Evolutionary conservation across 2,888 invertebrate genomes (phyloP).

Genomic region (Euzophera pinguis): DNA sequence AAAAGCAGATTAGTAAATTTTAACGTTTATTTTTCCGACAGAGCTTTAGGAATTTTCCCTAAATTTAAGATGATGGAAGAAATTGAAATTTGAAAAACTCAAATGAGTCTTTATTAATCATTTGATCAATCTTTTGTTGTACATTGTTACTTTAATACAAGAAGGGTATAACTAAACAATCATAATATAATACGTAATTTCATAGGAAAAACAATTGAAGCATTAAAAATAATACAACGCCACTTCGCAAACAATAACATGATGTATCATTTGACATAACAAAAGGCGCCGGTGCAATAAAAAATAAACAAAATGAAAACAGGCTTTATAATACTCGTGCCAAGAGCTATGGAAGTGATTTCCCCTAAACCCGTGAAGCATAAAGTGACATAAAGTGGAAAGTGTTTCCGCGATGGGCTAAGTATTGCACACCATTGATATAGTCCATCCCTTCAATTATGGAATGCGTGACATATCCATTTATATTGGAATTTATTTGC

Average conservation of each 20-base stretch:
- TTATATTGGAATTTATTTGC: slow-evolving; percentile 15
- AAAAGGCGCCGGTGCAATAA: not conserved
- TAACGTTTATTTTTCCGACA: no score
- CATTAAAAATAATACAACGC: not conserved
- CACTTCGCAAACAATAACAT: not conserved
- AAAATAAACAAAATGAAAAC: not conserved
- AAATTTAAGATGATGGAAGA: no score
- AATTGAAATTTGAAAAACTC: no score
- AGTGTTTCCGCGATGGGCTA: slow-evolving; percentile 59
- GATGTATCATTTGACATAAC: slow-evolving; percentile 9
- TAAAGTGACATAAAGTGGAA: slow-evolving; percentile 64
- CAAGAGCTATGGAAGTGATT: not conserved
- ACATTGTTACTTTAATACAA: no score
- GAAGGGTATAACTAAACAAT: no score
- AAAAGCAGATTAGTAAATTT: no score
- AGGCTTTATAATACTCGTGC: not conserved
- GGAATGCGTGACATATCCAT: slow-evolving; percentile 15
- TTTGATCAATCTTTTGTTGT: no score
- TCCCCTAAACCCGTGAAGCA: slow-evolving; percentile 35
- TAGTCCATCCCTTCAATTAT: slow-evolving; percentile 35
- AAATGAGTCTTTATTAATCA: no score
- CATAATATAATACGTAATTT: not conserved
- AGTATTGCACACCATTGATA: slow-evolving; percentile 50
- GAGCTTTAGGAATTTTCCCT: no score
- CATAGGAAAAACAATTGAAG: not conserved